phyloP scores from a whole-genome alignment of 2,113 vertebrate genomes.

The Hippocampus zosterae region DNA sequence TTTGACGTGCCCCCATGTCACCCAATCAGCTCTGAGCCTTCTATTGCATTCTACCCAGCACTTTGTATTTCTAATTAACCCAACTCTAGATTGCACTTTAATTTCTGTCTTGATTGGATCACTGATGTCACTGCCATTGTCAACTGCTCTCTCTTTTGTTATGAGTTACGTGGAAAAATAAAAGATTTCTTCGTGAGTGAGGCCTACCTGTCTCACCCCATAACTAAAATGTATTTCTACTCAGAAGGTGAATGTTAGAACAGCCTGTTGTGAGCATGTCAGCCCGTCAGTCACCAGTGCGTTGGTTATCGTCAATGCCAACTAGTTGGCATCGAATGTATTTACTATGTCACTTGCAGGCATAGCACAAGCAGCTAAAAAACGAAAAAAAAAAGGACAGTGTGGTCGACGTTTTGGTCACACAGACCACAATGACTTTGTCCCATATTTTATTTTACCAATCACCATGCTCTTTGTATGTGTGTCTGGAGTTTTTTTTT shows the following conservation, averaged over 20 bases:
- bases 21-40: slow-evolving; percentile 1
- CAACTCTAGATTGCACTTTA: not conserved
- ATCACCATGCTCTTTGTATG: too few relatives aligned
- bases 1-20: not conserved
- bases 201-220: not conserved
- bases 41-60: not conserved
- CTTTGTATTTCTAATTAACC: not conserved
- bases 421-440: too few relatives aligned
- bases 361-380: too few relatives aligned
- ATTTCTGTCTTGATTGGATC: not conserved
- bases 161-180: not conserved
- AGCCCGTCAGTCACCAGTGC: too few relatives aligned
- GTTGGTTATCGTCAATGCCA: too few relatives aligned
- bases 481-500: too few relatives aligned
- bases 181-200: not conserved
- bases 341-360: too few relatives aligned
- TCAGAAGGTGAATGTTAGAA: slow-evolving; percentile 1
- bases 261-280: not conserved
- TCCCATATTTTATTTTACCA: too few relatives aligned
- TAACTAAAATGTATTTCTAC: not conserved
- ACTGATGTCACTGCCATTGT: not conserved
- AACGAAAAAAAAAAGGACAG: too few relatives aligned
- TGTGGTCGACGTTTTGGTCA: too few relatives aligned
- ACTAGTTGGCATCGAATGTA: too few relatives aligned
- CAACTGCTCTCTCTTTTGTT: not conserved